Base-by-base conservation (phyloP, 2,797 vertebrate species). In the Pipistrellus kuhlii region DNA sequence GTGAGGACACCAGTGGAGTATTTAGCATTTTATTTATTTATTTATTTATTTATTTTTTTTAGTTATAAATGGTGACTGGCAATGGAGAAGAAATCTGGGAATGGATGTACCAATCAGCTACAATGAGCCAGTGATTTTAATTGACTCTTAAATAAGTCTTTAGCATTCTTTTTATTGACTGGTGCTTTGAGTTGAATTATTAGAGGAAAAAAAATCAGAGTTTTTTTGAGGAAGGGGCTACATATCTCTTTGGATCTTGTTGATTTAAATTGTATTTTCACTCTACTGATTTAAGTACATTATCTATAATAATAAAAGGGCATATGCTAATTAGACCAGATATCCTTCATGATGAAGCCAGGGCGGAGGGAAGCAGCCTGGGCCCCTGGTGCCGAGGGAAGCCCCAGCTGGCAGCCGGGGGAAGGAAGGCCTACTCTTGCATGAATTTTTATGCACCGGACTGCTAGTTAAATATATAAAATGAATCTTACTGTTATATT, bases 131-230 rank as follows among this genome's bases (percentile, higher is more conserved):
- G 64, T 55, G 6, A 57, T 87, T 91, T 77, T 87, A 92, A 72
- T 38, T 66, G 87, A 75, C 51, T 94, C 76, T 85, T 18, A 27
- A 48, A n/a, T 6, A 92, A 85, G n/a, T 76, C 55, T 88, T 64
- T 93, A 81, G n/a, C 73, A 88, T 88, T 90, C 17, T 69, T 66
- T 93, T 90, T 89, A 92, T 90, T 92, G 88, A 82, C 89, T 93
- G 83, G 35, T 69, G 7, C 35, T 88, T 87, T 92, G 38, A 85
- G 12, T 93, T 95, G 78, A 91, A 91, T 95, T 95, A 92, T 88
- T 95, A 88, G 73, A 90, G 82, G 8, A 38, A 75, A 90, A 64
- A 64, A 72, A 91, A 46, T 35, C 30, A 90, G 66, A 44, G 51
- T 78, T 64, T 91, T 51, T 94, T n/a, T 62, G 80, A 71, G 66